phyloP scores from a whole-genome alignment of 2,113 vertebrate genomes.

The Eurystomus gularis region DNA sequence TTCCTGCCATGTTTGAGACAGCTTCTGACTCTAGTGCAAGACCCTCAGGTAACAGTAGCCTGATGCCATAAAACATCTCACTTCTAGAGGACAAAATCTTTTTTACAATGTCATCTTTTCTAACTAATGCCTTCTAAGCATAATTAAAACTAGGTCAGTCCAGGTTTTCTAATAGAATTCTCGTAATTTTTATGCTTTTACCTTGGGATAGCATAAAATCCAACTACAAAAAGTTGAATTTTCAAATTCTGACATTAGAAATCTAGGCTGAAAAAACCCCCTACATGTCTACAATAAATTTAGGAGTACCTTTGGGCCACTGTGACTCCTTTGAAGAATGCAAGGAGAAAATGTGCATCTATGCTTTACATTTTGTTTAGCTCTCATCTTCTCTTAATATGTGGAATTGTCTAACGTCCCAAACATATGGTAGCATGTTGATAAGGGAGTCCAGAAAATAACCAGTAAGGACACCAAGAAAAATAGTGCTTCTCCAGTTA shows the following conservation, averaged over 20 bases:
- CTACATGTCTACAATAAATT: not conserved
- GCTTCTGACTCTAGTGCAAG: not conserved
- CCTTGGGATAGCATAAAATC: not conserved
- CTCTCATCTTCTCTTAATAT: not conserved
- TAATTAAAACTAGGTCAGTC: not conserved
- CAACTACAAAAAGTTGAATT: not conserved
- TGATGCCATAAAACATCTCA: not conserved
- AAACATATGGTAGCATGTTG: accelerated
- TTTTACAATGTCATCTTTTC: not conserved
- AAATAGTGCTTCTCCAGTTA: not conserved
- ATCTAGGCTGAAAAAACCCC: not conserved
- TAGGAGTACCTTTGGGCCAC: not conserved
- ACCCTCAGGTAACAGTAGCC: not conserved
- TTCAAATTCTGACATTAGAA: not conserved
- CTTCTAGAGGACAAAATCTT: not conserved
- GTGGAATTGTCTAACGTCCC: not conserved
- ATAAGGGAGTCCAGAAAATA: not conserved
- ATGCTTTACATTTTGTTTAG: not conserved
- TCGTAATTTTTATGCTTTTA: not conserved
- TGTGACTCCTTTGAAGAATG: not conserved
- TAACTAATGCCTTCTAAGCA: not conserved
- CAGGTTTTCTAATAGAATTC: not conserved
- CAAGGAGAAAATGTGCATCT: not conserved
- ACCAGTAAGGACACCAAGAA: not conserved
- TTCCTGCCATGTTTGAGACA: not conserved